Evolutionary conservation across 2,888 invertebrate genomes (phyloP).

Genomic region (Limnephilus auricula): DNA sequence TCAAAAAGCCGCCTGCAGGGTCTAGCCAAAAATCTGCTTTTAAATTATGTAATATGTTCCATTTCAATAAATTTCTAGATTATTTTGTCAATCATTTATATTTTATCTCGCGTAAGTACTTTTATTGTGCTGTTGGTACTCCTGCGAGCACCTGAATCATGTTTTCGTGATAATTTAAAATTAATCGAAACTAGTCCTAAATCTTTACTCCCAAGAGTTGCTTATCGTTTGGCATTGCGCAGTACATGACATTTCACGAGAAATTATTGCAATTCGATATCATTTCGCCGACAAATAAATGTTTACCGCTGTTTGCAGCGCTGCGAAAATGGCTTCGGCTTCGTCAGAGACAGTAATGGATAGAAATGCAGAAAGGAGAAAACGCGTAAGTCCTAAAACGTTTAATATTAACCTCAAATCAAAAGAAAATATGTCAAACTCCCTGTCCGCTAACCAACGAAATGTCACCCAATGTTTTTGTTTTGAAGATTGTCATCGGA

Average conservation of each 20-base stretch:
- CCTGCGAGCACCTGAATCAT: not conserved
- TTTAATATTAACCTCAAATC: not conserved
- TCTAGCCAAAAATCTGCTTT: too few species aligned
- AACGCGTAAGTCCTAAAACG: conserved; percentile 49
- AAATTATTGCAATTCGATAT: conserved; percentile 31
- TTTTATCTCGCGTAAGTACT: not conserved
- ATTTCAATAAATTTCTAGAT: too few species aligned
- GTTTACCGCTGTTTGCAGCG: conserved; percentile 63
- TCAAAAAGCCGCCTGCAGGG: too few species aligned
- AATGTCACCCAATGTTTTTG: conserved; percentile 57
- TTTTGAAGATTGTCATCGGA: conserved; percentile 41
- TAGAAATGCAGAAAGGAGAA: conserved; percentile 57
- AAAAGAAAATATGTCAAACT: not conserved
- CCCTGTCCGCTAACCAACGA: not conserved
- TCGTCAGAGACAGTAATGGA: conserved; percentile 52
- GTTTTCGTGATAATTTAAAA: conserved; percentile 3
- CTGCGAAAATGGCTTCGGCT: conserved; percentile 64
- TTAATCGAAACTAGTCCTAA: conserved; percentile 8
- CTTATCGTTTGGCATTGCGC: not conserved
- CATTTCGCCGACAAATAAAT: conserved; percentile 53
- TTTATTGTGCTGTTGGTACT: not conserved
- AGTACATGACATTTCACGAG: conserved; percentile 28
- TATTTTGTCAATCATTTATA: not conserved
- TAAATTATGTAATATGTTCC: too few species aligned
- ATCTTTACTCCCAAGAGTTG: not conserved